Evolutionary conservation across 2,797 vertebrate genomes (phyloP), one percentile per base, ranked within the genome.

Genomic region (Enteromius thamalakanensis): DNA sequence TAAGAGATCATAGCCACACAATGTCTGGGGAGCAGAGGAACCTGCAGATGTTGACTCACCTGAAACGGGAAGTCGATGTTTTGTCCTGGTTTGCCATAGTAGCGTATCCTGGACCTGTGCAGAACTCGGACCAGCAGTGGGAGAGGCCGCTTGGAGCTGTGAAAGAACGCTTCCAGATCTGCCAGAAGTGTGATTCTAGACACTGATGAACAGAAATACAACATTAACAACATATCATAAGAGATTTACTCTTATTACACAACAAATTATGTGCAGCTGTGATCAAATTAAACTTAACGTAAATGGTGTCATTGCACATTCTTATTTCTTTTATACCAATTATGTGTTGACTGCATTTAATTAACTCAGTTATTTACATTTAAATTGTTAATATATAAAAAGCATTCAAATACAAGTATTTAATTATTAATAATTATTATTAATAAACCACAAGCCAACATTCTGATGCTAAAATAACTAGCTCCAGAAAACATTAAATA

Each of bases 61-160:
- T 97, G 96, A 87, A 95, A 98, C 6, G 97, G 97, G 84, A 94
- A 94, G 88, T 96, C 94, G 76, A 94, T 81, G 83, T 92, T 96
- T 82, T 92, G 94, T 49, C 94, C 92, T 74, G 93, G 93, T 89
- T 95, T 97, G 60, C 98, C 97, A 84, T 97, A 99, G 89, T 97
- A 98, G 55, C 94, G 90, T 53, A 99, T 90, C 89, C 96, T 96
- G 86, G 96, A 96, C 90, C 97, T 97, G 87, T 97, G 93, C 82
- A 98, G 91, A 34, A 99, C 92, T 89, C 95, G 95, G 78, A 99
- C 97, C 60, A 98, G 94, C 64, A 99, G 92, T 2, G 97, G 96
- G 15, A 91, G 92, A 79, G 92, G 91, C 26, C 64, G 91, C 62
- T 84, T 83, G 74, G 86, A 90, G 75, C 21, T 91, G 86, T 78